These are phyloP conservation scores for Copsychus sechellarum DNA, from an alignment of 2,113 vertebrate species.

Conservation along the genomic window DNA sequence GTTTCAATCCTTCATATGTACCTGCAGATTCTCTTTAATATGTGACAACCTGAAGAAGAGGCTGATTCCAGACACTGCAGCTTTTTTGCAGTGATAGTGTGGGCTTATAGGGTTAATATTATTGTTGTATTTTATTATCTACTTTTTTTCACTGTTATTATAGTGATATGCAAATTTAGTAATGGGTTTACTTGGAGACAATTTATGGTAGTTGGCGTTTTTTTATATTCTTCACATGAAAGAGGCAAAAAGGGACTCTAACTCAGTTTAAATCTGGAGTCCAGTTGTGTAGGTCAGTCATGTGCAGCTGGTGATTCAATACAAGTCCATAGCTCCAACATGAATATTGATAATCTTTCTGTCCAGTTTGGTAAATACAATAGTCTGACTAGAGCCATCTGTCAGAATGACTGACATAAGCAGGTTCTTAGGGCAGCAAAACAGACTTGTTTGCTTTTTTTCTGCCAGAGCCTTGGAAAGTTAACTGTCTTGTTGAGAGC, in stretches of 20 bases:
- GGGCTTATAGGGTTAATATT: background rate
- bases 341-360: background rate
- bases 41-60: background rate
- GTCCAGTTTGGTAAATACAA: background rate
- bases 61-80: background rate
- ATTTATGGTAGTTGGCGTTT: accelerated
- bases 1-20: background rate
- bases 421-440: background rate
- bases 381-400: background rate
- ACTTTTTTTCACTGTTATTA: background rate
- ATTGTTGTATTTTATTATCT: background rate
- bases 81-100: background rate
- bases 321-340: background rate
- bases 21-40: background rate
- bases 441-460: background rate
- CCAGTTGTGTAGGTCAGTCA: background rate
- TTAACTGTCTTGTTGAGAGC: background rate
- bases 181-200: background rate
- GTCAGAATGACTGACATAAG: background rate
- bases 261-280: background rate
- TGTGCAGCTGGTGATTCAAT: background rate
- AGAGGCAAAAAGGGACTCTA: background rate
- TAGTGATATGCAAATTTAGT: background rate
- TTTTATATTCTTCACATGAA: background rate
- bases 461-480: background rate